Evolutionary conservation across 2,113 vertebrate genomes (phyloP).

Genomic region (Cnemophilus loriae): DNA sequence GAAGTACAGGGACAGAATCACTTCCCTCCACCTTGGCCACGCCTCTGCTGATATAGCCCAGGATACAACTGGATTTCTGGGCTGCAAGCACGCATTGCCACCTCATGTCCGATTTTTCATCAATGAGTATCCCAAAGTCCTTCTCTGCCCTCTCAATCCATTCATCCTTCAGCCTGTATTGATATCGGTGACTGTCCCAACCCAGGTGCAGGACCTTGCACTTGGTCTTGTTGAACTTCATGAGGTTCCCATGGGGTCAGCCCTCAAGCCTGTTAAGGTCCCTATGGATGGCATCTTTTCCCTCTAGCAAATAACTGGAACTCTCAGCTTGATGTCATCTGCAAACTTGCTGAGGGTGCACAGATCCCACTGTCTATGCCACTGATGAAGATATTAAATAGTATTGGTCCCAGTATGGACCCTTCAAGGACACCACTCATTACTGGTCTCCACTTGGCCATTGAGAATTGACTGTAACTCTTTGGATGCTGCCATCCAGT

Average conservation of each 20-base stretch:
- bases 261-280: background rate
- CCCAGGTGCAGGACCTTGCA: background rate
- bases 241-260: background rate
- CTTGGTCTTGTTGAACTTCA: background rate
- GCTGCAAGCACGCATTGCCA: background rate
- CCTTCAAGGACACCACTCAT: background rate
- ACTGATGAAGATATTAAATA: background rate
- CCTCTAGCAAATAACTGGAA: background rate
- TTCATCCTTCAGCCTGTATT: background rate
- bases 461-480: background rate
- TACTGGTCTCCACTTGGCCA: background rate
- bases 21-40: background rate
- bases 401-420: background rate
- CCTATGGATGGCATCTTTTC: background rate
- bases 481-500: background rate
- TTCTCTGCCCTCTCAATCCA: background rate
- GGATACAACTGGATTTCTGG: background rate
- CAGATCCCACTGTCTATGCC: background rate
- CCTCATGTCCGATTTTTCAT: background rate
- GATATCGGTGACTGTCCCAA: background rate
- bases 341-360: background rate
- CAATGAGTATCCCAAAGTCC: background rate
- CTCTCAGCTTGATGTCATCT: background rate
- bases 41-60: background rate
- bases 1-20: background rate